Evolutionary conservation across 2,113 vertebrate species (phyloP).

Genomic region (Isurus oxyrinchus): DNA sequence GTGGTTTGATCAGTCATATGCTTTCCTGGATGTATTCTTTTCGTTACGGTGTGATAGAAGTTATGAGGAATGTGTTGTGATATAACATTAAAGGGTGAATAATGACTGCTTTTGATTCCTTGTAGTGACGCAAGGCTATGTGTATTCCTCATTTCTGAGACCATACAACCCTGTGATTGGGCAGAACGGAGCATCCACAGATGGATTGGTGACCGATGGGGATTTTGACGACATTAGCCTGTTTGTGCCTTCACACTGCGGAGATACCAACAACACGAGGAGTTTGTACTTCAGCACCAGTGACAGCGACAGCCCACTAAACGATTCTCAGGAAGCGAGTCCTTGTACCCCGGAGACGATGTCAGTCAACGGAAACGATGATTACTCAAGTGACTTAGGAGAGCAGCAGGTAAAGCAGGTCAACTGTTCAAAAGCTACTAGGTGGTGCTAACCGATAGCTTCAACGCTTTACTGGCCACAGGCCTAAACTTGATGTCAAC

Average conservation of each 20-base stretch:
- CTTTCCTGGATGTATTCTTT: background rate
- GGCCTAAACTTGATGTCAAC: background rate
- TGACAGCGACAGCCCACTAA: slow-evolving; percentile 52
- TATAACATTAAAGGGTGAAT: background rate
- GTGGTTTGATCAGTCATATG: background rate
- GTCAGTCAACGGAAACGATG: background rate
- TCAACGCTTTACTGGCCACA: background rate
- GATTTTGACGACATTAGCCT: slow-evolving; percentile 91
- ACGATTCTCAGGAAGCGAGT: slow-evolving; percentile 45
- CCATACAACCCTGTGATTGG: slow-evolving; percentile 76
- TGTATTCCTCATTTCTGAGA: slow-evolving; percentile 90
- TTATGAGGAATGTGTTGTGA: background rate
- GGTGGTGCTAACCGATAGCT: background rate
- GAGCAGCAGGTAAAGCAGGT: slow-evolving; percentile 64
- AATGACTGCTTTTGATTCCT: slow-evolving; percentile 19
- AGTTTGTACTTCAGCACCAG: slow-evolving; percentile 46
- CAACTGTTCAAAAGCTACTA: background rate
- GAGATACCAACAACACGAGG: slow-evolving; percentile 57
- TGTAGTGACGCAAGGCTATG: slow-evolving; percentile 73
- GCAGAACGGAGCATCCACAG: slow-evolving; percentile 49
- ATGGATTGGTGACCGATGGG: slow-evolving; percentile 55
- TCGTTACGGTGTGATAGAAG: background rate
- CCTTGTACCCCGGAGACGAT: background rate
- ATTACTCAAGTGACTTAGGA: slow-evolving; percentile 50
- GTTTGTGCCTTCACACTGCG: slow-evolving; percentile 68